Evolutionary conservation across 2,113 vertebrate species (phyloP).

Genomic region (Geococcyx californianus): DNA sequence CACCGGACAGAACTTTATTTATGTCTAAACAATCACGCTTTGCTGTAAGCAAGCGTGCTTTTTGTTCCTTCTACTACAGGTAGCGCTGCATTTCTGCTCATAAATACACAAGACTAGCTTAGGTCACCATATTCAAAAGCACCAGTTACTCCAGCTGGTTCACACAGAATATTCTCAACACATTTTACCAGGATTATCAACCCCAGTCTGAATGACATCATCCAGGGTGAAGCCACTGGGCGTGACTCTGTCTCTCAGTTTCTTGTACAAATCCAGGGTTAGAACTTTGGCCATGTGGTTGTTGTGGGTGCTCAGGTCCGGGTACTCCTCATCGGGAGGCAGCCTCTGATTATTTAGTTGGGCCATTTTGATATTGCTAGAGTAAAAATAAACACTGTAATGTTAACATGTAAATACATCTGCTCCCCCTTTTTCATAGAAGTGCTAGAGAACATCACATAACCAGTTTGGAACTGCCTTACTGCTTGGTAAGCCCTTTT

Average conservation of each 20-base stretch:
- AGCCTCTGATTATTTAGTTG: constrained; percentile 74
- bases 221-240: constrained; percentile 81
- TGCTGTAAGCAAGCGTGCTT: constrained; percentile 9
- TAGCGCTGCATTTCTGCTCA: neutral
- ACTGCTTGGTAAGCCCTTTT: neutral
- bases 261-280: constrained; percentile 76
- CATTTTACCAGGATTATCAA: constrained; percentile 87
- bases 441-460: constrained; percentile 38
- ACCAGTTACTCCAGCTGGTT: constrained; percentile 48
- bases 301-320: constrained; percentile 78
- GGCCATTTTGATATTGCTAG: constrained; percentile 72
- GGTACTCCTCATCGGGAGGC: constrained; percentile 76
- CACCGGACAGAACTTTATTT: neutral
- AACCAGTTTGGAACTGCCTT: neutral
- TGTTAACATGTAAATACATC: constrained; percentile 62
- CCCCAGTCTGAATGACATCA: constrained; percentile 83
- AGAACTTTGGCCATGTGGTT: constrained; percentile 82
- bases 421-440: constrained; percentile 66
- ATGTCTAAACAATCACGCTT: constrained; percentile 3
- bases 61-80: neutral
- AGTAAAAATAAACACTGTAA: constrained; percentile 75
- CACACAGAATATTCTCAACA: constrained; percentile 29
- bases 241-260: constrained; percentile 71
- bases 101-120: constrained; percentile 29
- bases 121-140: constrained; percentile 46